phyloP scores from a whole-genome alignment of 2,113 vertebrate genomes.

The Rhea pennata region DNA sequence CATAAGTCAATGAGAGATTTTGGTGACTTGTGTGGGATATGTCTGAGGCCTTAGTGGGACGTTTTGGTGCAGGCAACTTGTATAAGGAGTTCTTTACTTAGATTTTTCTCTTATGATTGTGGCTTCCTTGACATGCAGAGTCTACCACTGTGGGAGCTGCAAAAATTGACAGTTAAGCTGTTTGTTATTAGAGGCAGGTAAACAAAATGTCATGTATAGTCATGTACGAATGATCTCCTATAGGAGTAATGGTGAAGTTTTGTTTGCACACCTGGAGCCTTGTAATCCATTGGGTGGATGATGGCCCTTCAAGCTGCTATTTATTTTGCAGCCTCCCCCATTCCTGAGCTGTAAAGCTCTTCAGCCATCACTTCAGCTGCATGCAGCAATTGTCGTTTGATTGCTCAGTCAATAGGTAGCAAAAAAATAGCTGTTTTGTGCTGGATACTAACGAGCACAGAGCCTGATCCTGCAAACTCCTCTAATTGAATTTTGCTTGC shows the following conservation, averaged over 20 bases:
- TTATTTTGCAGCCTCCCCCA: neutral
- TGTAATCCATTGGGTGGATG: neutral
- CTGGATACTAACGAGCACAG: constrained; percentile 32
- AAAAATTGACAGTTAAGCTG: neutral
- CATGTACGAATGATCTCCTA: neutral
- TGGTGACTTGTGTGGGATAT: neutral
- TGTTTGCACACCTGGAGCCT: neutral
- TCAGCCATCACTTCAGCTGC: neutral
- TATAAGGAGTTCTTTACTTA: neutral
- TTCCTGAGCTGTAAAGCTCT: neutral
- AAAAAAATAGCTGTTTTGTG: neutral
- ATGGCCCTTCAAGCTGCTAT: neutral
- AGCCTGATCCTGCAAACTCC: neutral
- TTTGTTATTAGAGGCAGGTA: neutral
- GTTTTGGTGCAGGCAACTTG: neutral
- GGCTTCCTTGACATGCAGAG: neutral
- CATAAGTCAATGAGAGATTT: neutral
- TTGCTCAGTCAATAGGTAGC: constrained; percentile 21
- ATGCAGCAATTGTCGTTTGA: neutral
- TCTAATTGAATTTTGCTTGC: constrained; percentile 22
- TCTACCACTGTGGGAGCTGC: neutral
- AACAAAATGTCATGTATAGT: neutral
- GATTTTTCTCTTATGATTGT: too few species aligned
- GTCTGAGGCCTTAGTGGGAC: neutral
- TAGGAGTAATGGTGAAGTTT: neutral